These are phyloP conservation scores for Chondrilla cf. caribensis DNA, from an alignment of 37 sponge, comb jelly and placozoan species.

Conservation along the genomic window DNA sequence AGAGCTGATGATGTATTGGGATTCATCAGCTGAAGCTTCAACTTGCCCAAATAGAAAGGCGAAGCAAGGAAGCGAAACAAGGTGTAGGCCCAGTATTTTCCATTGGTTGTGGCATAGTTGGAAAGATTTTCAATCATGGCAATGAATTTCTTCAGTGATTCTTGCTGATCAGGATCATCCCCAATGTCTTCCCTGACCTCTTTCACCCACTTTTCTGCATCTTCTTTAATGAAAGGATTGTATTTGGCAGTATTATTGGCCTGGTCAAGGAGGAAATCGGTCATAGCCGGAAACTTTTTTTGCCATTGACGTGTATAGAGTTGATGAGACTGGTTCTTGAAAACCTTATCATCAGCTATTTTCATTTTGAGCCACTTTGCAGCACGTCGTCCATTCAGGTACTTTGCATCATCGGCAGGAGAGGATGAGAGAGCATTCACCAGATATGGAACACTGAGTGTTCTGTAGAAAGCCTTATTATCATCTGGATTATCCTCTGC, in stretches of 20 bases:
- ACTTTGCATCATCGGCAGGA: background rate
- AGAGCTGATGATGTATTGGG: background rate
- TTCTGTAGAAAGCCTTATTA: background rate
- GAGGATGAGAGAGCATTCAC: background rate
- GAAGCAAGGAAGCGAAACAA: constrained; percentile 1
- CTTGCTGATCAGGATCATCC: background rate
- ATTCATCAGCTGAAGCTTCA: background rate
- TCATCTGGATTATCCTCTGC: background rate
- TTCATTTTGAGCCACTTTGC: background rate
- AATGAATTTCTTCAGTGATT: background rate
- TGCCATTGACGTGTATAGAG: background rate
- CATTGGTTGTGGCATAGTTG: background rate
- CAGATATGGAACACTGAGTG: background rate
- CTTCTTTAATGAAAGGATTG: background rate
- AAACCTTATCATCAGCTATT: background rate
- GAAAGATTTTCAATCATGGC: background rate
- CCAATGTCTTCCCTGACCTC: background rate
- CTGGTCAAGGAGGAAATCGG: background rate
- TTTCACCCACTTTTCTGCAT: background rate
- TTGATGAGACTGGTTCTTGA: background rate
- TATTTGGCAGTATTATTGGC: background rate
- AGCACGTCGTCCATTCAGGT: background rate
- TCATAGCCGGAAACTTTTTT: background rate
- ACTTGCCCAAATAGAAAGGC: constrained; percentile 1
- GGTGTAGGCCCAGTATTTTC: constrained; percentile 17